Evolutionary conservation across 1,140 invertebrate genomes (phyloP).

Genomic region (Harpegnathos saltator): DNA sequence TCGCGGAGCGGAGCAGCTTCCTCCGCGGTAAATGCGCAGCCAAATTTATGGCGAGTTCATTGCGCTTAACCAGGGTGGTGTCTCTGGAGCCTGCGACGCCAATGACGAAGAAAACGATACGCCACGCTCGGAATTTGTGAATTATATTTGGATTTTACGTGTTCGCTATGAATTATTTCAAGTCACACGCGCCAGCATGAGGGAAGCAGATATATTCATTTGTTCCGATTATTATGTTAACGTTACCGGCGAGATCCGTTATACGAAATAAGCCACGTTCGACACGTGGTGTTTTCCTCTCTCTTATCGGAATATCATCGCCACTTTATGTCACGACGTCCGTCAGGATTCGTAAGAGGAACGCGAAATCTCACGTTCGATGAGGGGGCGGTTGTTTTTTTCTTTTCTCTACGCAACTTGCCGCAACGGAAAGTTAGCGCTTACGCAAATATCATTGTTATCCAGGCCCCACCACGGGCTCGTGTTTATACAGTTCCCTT

Average conservation of each 20-base stretch:
- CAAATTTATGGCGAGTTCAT: constrained; percentile 56
- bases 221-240: neutral
- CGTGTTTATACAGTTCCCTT: constrained; percentile 67
- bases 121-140: constrained; percentile 11
- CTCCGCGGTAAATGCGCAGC: constrained; percentile 41
- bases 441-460: constrained; percentile 55
- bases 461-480: constrained; percentile 15
- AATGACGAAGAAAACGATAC: constrained; percentile 41
- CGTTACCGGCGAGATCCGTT: neutral
- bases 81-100: constrained; percentile 40
- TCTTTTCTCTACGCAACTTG: constrained; percentile 7
- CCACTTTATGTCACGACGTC: neutral
- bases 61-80: constrained; percentile 43
- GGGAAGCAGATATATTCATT: neutral
- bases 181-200: neutral
- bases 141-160: constrained; percentile 7
- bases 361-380: constrained; percentile 1
- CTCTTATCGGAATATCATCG: neutral
- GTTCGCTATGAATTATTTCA: neutral
- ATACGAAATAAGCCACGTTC: too few species aligned
- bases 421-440: constrained; percentile 57
- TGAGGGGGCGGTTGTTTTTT: neutral
- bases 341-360: neutral
- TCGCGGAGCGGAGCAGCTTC: constrained; percentile 4
- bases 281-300: too few species aligned